These are phyloP conservation scores for Odontomyia ornata DNA, from an alignment of 2,888 invertebrate genomes.

Conservation along the genomic window DNA sequence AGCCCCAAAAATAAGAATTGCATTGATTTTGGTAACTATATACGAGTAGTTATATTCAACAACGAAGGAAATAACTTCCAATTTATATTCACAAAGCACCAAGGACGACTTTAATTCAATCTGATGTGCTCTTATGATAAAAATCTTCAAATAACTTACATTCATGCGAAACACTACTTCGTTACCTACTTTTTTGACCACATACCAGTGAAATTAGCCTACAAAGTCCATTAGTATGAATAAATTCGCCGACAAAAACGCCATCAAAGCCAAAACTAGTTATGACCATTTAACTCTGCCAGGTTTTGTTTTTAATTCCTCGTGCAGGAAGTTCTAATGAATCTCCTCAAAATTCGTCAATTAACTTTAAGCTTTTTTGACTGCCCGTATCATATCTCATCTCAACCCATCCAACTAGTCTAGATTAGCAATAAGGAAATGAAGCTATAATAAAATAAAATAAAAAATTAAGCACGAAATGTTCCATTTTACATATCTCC, in stretches of 20 bases:
- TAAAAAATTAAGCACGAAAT: not conserved
- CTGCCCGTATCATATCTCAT: not conserved
- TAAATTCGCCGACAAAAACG: not conserved
- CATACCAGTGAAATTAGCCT: too few species aligned
- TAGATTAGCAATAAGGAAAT: not conserved
- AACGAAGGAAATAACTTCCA: too few species aligned
- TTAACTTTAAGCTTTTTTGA: not conserved
- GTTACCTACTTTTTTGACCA: too few species aligned
- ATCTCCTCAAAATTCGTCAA: not conserved
- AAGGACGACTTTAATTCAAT: too few species aligned
- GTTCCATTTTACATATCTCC: slow-evolving; percentile 5
- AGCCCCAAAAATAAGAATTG: too few species aligned
- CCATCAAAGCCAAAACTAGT: not conserved
- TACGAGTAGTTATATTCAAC: too few species aligned
- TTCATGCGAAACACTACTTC: too few species aligned
- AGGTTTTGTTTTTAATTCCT: too few species aligned
- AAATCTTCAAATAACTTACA: too few species aligned
- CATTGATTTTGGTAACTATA: too few species aligned
- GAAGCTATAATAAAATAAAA: not conserved
- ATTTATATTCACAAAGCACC: too few species aligned
- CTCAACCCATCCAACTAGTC: not conserved
- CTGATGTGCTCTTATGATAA: too few species aligned
- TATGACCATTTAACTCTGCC: not conserved
- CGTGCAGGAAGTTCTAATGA: slow-evolving; percentile 14
- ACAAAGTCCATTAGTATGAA: not conserved